Evolutionary conservation across 2,888 invertebrate species (phyloP).

Genomic region (Cataglyphis rosenhaueri): DNA sequence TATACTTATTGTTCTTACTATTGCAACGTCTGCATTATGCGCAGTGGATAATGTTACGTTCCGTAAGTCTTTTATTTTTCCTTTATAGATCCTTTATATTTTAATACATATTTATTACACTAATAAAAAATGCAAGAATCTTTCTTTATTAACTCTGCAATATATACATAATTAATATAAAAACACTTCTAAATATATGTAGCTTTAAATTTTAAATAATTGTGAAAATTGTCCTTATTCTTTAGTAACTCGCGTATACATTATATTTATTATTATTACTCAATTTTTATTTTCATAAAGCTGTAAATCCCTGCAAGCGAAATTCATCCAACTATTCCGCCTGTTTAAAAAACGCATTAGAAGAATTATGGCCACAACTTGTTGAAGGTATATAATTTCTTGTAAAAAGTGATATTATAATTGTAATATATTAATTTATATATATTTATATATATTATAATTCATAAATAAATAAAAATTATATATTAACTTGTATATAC

Average conservation of each 20-base stretch:
- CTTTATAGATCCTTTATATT: background rate
- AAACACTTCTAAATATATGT: too few relatives aligned
- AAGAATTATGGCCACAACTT: background rate
- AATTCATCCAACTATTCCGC: background rate
- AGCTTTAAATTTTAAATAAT: too few relatives aligned
- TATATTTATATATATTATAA: too few relatives aligned
- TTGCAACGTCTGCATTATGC: background rate
- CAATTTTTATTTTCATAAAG: background rate
- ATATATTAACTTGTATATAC: background rate
- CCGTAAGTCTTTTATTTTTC: conserved; percentile 5
- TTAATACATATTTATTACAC: background rate
- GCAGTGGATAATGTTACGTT: background rate
- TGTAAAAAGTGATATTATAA: too few relatives aligned
- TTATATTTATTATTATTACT: background rate
- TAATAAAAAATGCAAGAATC: too few relatives aligned
- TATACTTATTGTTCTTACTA: background rate
- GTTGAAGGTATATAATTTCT: background rate
- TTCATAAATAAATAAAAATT: background rate
- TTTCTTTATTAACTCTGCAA: background rate
- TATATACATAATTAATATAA: too few relatives aligned
- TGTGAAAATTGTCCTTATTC: too few relatives aligned
- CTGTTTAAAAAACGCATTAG: background rate
- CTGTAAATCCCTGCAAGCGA: background rate
- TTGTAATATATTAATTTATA: too few relatives aligned
- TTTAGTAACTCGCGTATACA: background rate